Evolutionary conservation across 2,888 invertebrate genomes (phyloP), one percentile per base, ranked within the genome.

Genomic region (Eupithecia subfuscata): DNA sequence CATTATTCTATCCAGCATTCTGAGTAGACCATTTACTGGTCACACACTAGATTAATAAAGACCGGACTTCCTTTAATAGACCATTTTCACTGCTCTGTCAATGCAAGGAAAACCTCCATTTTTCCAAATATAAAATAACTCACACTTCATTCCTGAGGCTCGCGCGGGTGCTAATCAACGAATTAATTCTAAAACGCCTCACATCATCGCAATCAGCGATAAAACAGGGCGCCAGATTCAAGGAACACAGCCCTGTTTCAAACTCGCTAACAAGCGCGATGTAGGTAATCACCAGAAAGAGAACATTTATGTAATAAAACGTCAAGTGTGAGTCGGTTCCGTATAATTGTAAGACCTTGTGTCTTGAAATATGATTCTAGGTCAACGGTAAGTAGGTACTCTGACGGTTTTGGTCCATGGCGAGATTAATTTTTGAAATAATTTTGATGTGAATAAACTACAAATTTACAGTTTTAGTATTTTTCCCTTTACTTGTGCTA

Each of bases 121-220:
- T 67, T 43, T 43, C 12, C 4, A 11, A 67, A 22, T 40, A 67
- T 40, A 67, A 12, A 67, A 22, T 43, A 43, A 22, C 0, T 43
- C 52, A 22, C 52, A 68, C 37, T 22, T 68, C 0, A 16, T 22
- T 67, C 43, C 25, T 6, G 2, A 25, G 25, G 14, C 40, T 48
- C 30, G 14, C 40, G 37, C 30, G 43, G 70, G 25, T 30, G 34
- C 45, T 63, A 76, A 73, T 73, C 37, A 73, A 71, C 40, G 74
- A 76, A 73, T 76, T 30, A 73, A 76, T 73, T 76, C 71, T 71
- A 69, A 68, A 75, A 73, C 76, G 69, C 69, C 70, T 73, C 76
- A 70, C 71, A 73, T 71, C 75, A 71, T 76, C 60, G 70, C 69
- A 76, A 76, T 74, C 71, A 73, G n/a, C 22, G 56, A 64, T 37